Conservation (phyloP, 2,888 invertebrate species). For the Hetaerina titia region DNA sequence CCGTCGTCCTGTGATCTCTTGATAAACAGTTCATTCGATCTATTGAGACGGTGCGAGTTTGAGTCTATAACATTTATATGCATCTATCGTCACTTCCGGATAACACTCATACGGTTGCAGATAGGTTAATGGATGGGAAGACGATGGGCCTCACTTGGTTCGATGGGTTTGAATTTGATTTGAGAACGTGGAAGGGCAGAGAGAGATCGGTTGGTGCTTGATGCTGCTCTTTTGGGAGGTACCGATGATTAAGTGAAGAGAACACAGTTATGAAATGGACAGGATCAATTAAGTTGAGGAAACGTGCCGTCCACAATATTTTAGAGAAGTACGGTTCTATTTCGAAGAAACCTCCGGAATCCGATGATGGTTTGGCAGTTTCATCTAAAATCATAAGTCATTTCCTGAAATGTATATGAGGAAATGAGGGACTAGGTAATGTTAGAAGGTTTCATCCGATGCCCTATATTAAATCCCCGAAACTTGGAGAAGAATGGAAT, state of each 20-base stretch:
- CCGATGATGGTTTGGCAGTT: too few species aligned
- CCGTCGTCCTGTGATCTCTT: too few species aligned
- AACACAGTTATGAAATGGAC: background rate
- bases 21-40: too few species aligned
- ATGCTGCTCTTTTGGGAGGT: background rate
- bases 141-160: background rate
- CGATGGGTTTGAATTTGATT: background rate
- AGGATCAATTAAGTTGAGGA: background rate
- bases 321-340: background rate
- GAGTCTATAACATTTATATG: background rate
- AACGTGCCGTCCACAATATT: background rate
- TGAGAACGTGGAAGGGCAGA: background rate
- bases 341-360: too few species aligned
- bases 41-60: background rate
- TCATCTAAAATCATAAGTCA: too few species aligned
- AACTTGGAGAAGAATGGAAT: too few species aligned
- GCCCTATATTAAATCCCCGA: too few species aligned
- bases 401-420: too few species aligned
- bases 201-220: background rate
- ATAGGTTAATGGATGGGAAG: background rate
- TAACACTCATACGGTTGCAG: background rate
- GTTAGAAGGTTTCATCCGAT: too few species aligned
- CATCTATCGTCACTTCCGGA: background rate
- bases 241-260: background rate
- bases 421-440: too few species aligned